These are phyloP conservation scores for Nyctibius bracteatus DNA, from an alignment of 2,113 vertebrate species.

Conservation along the genomic window DNA sequence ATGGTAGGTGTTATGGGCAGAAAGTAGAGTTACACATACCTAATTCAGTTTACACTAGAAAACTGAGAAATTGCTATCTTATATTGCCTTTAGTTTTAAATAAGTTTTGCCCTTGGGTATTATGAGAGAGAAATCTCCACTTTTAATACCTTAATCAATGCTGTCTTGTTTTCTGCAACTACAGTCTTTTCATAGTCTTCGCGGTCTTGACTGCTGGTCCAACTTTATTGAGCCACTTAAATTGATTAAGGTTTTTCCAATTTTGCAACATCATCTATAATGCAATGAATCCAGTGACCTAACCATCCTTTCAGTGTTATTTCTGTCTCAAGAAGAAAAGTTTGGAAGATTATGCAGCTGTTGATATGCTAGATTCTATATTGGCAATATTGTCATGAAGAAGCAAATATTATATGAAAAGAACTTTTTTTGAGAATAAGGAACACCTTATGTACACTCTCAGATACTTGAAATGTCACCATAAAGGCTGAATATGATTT, in stretches of 20 bases:
- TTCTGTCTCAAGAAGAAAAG: not conserved
- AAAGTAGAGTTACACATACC: not conserved
- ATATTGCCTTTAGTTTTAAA: not conserved
- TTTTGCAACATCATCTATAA: conserved; percentile 8
- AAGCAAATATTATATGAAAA: not conserved
- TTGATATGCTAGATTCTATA: not conserved
- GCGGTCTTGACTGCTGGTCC: not conserved
- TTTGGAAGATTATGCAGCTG: not conserved
- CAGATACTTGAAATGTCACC: not conserved
- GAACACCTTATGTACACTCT: not conserved
- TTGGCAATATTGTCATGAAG: not conserved
- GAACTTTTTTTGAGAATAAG: not conserved
- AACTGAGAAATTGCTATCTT: not conserved
- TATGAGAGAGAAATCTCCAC: not conserved
- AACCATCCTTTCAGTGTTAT: not conserved
- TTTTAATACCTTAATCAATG: conserved; percentile 9
- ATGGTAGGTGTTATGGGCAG: not conserved
- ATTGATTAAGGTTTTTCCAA: not conserved
- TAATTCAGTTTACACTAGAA: not conserved
- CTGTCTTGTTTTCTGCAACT: conserved; percentile 7
- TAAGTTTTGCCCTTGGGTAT: not conserved
- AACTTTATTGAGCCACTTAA: conserved; percentile 7
- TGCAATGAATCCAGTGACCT: not conserved
- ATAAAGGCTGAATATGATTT: not conserved
- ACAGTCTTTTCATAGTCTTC: not conserved